Base-by-base conservation (phyloP, 1,140 invertebrate genomes). In the Drosophila lini region DNA sequence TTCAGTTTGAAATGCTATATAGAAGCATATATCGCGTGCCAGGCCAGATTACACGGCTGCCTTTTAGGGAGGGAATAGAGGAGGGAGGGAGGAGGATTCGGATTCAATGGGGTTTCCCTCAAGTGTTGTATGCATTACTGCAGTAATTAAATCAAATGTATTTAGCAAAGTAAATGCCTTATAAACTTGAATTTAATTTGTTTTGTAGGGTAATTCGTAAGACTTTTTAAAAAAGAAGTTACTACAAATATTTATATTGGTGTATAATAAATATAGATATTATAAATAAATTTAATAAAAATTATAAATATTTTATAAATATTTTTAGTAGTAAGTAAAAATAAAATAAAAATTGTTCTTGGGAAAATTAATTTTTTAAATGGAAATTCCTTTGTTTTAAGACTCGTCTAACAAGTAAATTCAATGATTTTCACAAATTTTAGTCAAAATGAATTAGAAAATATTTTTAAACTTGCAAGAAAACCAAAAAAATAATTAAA, bases 91-190 rank as follows among this genome's bases (percentile, higher is more conserved):
- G 25, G 25, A 50, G 15, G n/a, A 4, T 50, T 50, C 47, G 15
- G n/a, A 4, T 50, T 50, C 47, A 15, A 11, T 10, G 28, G 34
- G 16, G 9, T 19, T 41, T 58, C 5, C 44, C 32, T 36, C 36
- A 31, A 10, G 55, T 5, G 16, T 13, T 34, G n/a, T 9, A 36
- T 32, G 55, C 55, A 32, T 48, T 25, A 42, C 11, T 25, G 53
- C 28, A 32, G 36, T 41, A 63, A 63, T 42, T 60, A 53, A 53
- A 53, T 53, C 8, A 36, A 36, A 22, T 53, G 3, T 22, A 22
- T 36, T 53, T 22, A 7, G 16, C 5, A 13, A 16, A 9, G 2
- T 34, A 15, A 34, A 32, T 50, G 25, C 10, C 5, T 7, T 22
- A 22, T 45, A 5, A 22, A 5, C 13, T 25, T 13, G 1, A 15